phyloP scores from a whole-genome alignment of 2,113 vertebrate species.

The Gobius niger region DNA sequence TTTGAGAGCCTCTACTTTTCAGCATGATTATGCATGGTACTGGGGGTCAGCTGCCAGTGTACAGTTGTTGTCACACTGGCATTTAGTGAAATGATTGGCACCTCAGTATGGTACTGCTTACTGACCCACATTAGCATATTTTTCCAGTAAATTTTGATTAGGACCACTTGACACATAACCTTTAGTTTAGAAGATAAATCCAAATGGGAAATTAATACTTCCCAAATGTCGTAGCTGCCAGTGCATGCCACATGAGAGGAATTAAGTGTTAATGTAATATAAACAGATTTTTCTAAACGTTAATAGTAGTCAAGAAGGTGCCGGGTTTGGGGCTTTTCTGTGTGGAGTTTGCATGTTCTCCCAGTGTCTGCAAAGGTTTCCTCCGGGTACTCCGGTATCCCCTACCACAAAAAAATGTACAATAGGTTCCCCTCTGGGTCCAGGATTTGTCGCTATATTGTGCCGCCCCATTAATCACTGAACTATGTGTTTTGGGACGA shows the following conservation, averaged over 20 bases:
- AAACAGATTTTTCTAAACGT: too few relatives aligned
- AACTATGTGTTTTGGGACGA: too few relatives aligned
- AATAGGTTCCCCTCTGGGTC: too few relatives aligned
- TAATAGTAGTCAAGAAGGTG: too few relatives aligned
- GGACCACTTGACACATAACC: constrained; percentile 38
- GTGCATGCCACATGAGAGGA: neutral
- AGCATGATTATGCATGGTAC: neutral
- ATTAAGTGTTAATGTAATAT: too few relatives aligned
- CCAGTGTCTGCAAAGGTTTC: too few relatives aligned
- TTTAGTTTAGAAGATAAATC: constrained; percentile 22
- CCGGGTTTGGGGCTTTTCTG: too few relatives aligned
- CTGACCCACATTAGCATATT: constrained; percentile 38
- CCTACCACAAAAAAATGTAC: too few relatives aligned
- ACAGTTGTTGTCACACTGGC: constrained; percentile 43
- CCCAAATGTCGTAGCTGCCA: neutral
- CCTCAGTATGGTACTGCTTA: constrained; percentile 26
- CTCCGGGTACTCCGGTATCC: too few relatives aligned
- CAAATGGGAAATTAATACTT: constrained; percentile 36
- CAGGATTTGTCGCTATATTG: too few relatives aligned
- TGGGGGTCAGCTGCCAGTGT: constrained; percentile 24
- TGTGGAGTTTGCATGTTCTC: too few relatives aligned
- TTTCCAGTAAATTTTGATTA: constrained; percentile 23
- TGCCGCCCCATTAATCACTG: too few relatives aligned
- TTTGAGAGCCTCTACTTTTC: neutral
- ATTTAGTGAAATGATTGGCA: constrained; percentile 63